These are phyloP conservation scores for Acyrthosiphon pisum DNA, from an alignment of 1,140 invertebrate species.

Conservation along the genomic window DNA sequence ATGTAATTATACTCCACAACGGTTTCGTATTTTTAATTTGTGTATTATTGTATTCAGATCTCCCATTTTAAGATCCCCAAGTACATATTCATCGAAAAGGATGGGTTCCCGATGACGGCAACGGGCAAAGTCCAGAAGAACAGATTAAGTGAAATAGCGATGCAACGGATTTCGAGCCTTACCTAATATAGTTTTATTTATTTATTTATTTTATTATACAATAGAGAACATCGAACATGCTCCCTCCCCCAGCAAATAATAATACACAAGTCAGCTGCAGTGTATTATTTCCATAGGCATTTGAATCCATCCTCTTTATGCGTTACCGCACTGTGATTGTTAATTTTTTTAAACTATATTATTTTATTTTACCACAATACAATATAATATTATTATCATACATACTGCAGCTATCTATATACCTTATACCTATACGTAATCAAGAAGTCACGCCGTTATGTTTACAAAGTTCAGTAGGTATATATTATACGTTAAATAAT, in stretches of 20 bases:
- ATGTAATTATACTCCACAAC: background rate
- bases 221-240: too few relatives aligned
- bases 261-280: background rate
- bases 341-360: background rate
- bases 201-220: too few relatives aligned
- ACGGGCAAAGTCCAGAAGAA: conserved; percentile 87
- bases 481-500: background rate
- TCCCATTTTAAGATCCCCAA: conserved; percentile 84
- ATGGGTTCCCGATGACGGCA: conserved; percentile 80
- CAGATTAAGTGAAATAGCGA: conserved; percentile 66
- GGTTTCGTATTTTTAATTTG: background rate
- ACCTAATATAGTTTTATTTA: background rate
- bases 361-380: background rate
- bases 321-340: background rate
- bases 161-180: background rate
- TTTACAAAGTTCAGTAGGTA: background rate
- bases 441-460: background rate
- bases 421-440: background rate
- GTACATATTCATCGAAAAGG: conserved; percentile 69
- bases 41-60: conserved; percentile 63
- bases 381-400: background rate
- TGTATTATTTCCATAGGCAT: background rate
- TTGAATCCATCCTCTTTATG: background rate
- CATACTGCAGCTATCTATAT: background rate
- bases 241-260: too few relatives aligned